Conservation (phyloP, 64 coral and sea anemone species). For the Cladopsammia gracilis region DNA sequence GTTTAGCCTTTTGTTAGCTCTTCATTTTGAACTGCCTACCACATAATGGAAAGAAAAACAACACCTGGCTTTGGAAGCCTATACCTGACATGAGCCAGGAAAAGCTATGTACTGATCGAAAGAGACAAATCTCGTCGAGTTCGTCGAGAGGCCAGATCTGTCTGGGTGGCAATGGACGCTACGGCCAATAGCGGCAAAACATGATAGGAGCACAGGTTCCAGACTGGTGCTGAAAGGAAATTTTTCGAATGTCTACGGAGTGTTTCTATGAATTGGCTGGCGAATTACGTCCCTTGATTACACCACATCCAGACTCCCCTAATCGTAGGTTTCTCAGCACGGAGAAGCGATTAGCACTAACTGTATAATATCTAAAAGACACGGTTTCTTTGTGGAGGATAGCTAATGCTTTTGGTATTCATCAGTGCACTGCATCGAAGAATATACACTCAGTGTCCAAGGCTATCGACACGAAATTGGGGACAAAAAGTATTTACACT, state of each 20-base stretch:
- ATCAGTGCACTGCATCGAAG: constrained; percentile 53
- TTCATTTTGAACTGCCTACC: not conserved
- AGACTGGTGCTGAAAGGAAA: not conserved
- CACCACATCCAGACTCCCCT: constrained; percentile 34
- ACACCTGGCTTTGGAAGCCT: not conserved
- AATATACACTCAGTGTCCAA: constrained; percentile 15
- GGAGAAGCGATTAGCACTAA: constrained; percentile 36
- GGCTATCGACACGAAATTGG: constrained; percentile 33
- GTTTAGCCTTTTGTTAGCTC: not conserved
- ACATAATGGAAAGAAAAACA: not conserved
- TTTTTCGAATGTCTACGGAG: constrained; percentile 27
- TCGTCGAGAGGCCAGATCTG: constrained; percentile 37
- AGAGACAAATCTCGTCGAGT: not conserved
- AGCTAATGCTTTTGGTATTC: constrained; percentile 58
- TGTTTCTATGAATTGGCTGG: constrained; percentile 43
- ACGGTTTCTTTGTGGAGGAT: constrained; percentile 24
- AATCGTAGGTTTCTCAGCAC: constrained; percentile 28
- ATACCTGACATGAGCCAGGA: not conserved
- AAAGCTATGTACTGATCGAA: not conserved
- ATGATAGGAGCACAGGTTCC: constrained; percentile 26
- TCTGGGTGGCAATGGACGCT: constrained; percentile 34
- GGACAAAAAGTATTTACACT: constrained; percentile 54
- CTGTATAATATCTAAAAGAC: constrained; percentile 36
- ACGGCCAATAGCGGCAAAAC: constrained; percentile 28
- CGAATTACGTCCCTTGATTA: constrained; percentile 35